These are phyloP conservation scores for Turritopsis dohrnii DNA, from an alignment of 30 jellyfish, hydroid and myxozoan species.

Conservation along the genomic window DNA sequence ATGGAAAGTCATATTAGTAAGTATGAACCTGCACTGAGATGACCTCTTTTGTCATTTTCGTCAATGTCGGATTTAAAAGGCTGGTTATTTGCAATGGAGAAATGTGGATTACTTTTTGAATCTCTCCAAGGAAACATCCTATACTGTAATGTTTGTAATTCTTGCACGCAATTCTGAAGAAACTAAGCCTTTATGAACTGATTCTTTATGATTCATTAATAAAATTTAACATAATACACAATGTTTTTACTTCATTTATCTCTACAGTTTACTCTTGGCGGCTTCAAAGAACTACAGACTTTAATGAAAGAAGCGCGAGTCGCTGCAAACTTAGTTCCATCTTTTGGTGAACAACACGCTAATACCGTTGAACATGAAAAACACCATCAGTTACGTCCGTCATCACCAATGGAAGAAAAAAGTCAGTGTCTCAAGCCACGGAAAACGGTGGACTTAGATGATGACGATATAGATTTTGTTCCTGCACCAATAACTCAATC, in stretches of 20 bases:
- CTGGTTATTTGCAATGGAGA: no score
- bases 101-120: no score
- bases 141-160: no score
- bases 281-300: constrained; percentile 60
- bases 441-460: constrained; percentile 40
- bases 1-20: constrained; percentile 87
- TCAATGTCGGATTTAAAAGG: no score
- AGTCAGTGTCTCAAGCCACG: constrained; percentile 44
- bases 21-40: no score
- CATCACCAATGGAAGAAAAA: constrained; percentile 72
- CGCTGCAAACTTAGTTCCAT: constrained; percentile 67
- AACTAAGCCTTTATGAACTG: no score
- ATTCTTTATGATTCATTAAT: no score
- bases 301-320: constrained; percentile 61
- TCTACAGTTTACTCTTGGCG: constrained; percentile 93
- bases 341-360: constrained; percentile 75
- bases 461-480: constrained; percentile 48
- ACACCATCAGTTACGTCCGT: constrained; percentile 74
- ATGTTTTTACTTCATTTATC: not conserved
- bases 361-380: constrained; percentile 50
- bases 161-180: no score
- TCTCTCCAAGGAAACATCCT: no score
- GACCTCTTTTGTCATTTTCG: no score
- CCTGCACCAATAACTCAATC: constrained; percentile 65
- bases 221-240: no score